A percentile compares a stretch with the other conserved stretches of the same genome.
These are phyloP conservation scores for Dufourea novaeangliae DNA, from an alignment of 1,140 invertebrate genomes.

Conservation along the genomic window DNA sequence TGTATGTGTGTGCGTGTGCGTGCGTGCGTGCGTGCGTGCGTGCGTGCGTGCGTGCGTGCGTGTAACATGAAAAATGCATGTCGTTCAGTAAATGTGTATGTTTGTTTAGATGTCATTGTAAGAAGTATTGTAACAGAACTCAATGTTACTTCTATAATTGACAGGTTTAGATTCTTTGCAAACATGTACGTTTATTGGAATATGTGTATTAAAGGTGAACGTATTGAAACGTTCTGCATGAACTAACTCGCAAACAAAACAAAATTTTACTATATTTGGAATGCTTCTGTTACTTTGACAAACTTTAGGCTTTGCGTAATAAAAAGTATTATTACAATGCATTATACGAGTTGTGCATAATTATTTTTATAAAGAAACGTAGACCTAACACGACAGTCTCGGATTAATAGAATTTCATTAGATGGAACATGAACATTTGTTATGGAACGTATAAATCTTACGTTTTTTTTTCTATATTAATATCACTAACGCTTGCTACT, in stretches of 20 bases:
- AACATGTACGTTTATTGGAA: not conserved
- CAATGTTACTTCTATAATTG: not conserved
- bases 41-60: not conserved
- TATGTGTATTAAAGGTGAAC: not conserved
- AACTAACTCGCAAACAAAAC: not conserved
- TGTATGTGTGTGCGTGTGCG: not conserved
- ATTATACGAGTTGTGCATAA: not conserved
- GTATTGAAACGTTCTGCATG: not conserved
- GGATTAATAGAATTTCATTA: not conserved
- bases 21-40: not conserved
- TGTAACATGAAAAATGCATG: not conserved
- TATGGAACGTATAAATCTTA: not conserved
- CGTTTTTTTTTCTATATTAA: not conserved
- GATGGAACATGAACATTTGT: not conserved
- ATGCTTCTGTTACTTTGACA: not conserved
- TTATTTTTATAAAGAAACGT: not conserved
- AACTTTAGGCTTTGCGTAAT: not conserved
- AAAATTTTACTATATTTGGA: not conserved
- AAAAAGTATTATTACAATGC: conserved; percentile 6
- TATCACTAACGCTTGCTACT: not conserved
- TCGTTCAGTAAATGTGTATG: conserved; percentile 12
- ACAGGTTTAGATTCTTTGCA: too few relatives aligned
- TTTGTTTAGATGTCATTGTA: not conserved
- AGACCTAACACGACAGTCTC: not conserved
- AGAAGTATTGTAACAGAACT: not conserved